Percentiles rank a stretch among this genome's conserved stretches.
Conservation (phyloP, 2,113 vertebrate genomes). For the Galeopterus variegatus region DNA sequence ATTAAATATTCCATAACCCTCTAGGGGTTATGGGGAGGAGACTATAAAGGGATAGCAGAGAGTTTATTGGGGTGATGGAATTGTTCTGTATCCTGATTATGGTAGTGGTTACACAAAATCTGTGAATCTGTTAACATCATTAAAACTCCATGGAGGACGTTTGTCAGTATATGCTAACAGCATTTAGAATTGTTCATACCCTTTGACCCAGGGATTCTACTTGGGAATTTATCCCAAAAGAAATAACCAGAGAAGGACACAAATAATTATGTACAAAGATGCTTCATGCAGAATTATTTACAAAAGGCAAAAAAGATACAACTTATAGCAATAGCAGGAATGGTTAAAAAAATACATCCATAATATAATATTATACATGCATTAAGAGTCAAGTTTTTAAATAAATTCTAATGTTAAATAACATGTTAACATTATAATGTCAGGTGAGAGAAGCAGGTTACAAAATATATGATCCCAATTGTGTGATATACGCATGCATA, state of each 20-base stretch:
- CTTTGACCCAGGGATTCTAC: background rate
- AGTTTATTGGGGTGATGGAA: background rate
- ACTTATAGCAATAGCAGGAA: constrained; percentile 44
- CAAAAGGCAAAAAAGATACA: background rate
- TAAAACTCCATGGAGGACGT: background rate
- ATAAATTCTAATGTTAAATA: constrained; percentile 48
- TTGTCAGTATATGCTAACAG: background rate
- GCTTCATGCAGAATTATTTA: constrained; percentile 50
- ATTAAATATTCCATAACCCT: constrained; percentile 35
- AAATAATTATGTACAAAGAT: constrained; percentile 48
- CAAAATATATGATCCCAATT: background rate
- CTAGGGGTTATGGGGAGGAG: background rate
- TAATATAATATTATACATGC: background rate
- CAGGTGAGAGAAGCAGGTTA: background rate
- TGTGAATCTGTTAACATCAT: background rate
- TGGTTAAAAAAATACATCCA: constrained; percentile 21
- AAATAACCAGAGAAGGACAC: constrained; percentile 31
- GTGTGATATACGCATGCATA: background rate
- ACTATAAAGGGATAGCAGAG: constrained; percentile 14
- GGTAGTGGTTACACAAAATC: background rate
- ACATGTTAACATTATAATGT: constrained; percentile 8
- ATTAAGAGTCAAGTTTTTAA: constrained; percentile 19
- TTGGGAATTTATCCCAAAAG: constrained; percentile 29
- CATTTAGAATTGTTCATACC: background rate
- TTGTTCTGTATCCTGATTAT: constrained; percentile 20